Conservation (phyloP, 2,113 vertebrate genomes). For the Gymnocephalus cernua region DNA sequence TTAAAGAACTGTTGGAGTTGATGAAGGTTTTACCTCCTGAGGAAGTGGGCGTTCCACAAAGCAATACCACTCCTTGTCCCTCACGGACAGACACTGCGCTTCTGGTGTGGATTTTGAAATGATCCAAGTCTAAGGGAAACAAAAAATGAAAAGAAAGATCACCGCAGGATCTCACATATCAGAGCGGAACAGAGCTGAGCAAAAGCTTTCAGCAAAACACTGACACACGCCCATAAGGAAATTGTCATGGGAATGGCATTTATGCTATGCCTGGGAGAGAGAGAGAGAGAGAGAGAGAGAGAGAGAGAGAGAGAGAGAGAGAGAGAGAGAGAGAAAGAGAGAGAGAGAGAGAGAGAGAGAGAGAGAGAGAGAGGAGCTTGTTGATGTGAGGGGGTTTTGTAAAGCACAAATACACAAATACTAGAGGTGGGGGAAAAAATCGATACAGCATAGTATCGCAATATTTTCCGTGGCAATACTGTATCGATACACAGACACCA, state of each 20-base stretch:
- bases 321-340: neutral
- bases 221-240: conserved; percentile 49
- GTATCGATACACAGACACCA: too few species aligned
- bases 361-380: neutral
- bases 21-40: conserved; percentile 87
- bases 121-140: conserved; percentile 87
- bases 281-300: conserved; percentile 1
- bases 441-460: too few species aligned
- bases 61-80: conserved; percentile 94
- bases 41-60: conserved; percentile 92
- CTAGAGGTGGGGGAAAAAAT: too few species aligned
- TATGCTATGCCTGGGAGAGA: conserved; percentile 15
- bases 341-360: conserved; percentile 2
- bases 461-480: too few species aligned
- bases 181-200: conserved; percentile 47
- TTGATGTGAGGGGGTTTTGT: neutral
- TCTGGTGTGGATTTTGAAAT: conserved; percentile 89
- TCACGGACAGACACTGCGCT: conserved; percentile 93
- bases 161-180: conserved; percentile 50
- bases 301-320: conserved; percentile 2
- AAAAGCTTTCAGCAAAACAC: conserved; percentile 55
- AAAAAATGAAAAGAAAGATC: conserved; percentile 39
- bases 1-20: neutral
- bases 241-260: conserved; percentile 52
- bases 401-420: conserved; percentile 2